Base-by-base conservation (phyloP, 2,888 invertebrate species). In the Melinaea marsaeus region DNA sequence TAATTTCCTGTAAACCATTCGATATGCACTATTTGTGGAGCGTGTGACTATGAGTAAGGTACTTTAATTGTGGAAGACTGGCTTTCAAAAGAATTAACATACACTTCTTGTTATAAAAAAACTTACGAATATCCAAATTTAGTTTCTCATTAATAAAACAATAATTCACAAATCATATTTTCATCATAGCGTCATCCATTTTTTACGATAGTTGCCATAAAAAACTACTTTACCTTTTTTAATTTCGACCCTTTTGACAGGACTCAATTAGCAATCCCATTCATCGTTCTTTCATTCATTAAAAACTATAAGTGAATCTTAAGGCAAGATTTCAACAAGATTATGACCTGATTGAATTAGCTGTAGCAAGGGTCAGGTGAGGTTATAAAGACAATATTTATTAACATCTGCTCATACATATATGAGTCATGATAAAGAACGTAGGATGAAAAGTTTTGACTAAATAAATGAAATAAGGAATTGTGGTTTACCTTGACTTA, bases 301-400 rank as follows among this genome's bases (percentile, higher is more conserved):
- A 42, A 9, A 42, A 42, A 37, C 4, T 37, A 11, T 32, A 32
- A 51, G 32, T 9, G 58, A 56, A 61, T 54, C 37, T 57, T 57
- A 45, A 45, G 59, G 45, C 33, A 56, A 42, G 61, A 65, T 62
- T 61, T 61, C 45, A 61, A 65, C 60, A 48, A 45, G 67, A 60
- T 56, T 55, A 13, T 51, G 32, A 51, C 32, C 72, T 84, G 83
- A 88, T 88, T 87, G 79, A 86, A 86, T 87, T 85, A 88, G 83
- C 77, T 75, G 74, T 32, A 66, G 74, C 72, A 71, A 69, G 75
- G 75, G 75, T 77, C 77, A 74, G 72, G 70, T 75, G 74, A 79
- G 82, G 80, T 80, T 75, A 76, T 71, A 68, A 69, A 66, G 74
- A 68, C 82, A 83, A 83, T 73, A 67, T 69, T 72, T 76, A 83